phyloP scores from a whole-genome alignment of 2,797 vertebrate species.

The Spinus pinus region DNA sequence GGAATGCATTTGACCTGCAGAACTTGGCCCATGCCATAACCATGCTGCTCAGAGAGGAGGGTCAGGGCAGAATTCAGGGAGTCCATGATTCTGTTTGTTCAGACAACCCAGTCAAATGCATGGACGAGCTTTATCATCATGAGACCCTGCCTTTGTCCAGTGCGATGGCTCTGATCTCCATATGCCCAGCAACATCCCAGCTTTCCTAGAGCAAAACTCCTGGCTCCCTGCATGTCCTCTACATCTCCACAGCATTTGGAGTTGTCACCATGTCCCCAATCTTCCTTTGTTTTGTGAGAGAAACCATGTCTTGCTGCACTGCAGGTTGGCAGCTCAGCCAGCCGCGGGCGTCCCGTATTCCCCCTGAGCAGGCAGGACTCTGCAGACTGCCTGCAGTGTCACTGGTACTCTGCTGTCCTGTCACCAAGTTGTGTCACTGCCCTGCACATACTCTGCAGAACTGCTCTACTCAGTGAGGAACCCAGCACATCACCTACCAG shows the following conservation, averaged over 20 bases:
- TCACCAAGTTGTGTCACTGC: background rate
- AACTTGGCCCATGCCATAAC: background rate
- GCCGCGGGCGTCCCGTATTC: accelerated
- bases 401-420: background rate
- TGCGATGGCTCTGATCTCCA: background rate
- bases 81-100: background rate
- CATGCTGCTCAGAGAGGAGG: background rate
- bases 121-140: background rate
- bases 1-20: background rate
- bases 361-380: background rate
- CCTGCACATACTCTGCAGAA: background rate
- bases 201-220: background rate
- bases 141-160: background rate
- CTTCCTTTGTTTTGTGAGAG: background rate
- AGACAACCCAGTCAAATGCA: background rate
- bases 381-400: background rate
- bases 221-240: background rate
- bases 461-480: background rate
- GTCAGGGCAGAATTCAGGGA: background rate
- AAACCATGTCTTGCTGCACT: background rate
- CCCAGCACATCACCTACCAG: background rate
- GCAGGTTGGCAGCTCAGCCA: background rate
- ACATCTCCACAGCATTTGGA: background rate
- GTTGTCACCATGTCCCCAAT: background rate
- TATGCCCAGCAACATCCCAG: background rate